A percentile compares a stretch with the other conserved stretches of the same genome.
Conservation (phyloP, 2,113 vertebrate species). For the Miniopterus natalensis region DNA sequence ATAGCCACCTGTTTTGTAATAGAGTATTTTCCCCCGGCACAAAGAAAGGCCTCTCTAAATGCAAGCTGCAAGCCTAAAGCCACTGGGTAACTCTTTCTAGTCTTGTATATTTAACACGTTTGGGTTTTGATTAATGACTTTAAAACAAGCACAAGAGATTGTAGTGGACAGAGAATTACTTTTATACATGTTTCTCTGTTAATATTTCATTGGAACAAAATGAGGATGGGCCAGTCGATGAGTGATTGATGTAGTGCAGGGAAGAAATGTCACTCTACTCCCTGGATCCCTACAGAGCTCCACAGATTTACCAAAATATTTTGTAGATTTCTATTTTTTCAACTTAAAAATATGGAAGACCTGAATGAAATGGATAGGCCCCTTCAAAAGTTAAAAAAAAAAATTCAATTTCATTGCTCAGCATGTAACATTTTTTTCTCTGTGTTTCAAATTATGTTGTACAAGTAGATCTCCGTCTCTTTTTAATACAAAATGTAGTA, state of each 20-base stretch:
- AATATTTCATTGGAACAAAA: slow-evolving; percentile 86
- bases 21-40: neutral
- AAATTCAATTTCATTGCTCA: slow-evolving; percentile 89
- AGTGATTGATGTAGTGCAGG: slow-evolving; percentile 83
- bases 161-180: slow-evolving; percentile 72
- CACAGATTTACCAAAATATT: slow-evolving; percentile 88
- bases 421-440: slow-evolving; percentile 88
- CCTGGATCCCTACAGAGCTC: slow-evolving; percentile 83
- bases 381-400: slow-evolving; percentile 87
- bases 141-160: slow-evolving; percentile 73
- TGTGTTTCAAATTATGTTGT: slow-evolving; percentile 88
- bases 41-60: slow-evolving; percentile 49
- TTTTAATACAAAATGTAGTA: slow-evolving; percentile 87
- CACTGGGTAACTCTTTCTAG: slow-evolving; percentile 36
- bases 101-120: slow-evolving; percentile 66
- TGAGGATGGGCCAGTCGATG: slow-evolving; percentile 73
- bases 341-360: slow-evolving; percentile 87
- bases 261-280: slow-evolving; percentile 83
- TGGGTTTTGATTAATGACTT: slow-evolving; percentile 80
- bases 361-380: slow-evolving; percentile 86
- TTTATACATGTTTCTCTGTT: slow-evolving; percentile 76
- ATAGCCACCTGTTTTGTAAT: neutral
- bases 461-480: slow-evolving; percentile 87
- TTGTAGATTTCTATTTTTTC: slow-evolving; percentile 86
- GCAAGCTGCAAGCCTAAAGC: slow-evolving; percentile 14